Base-by-base conservation (phyloP, 1,140 invertebrate genomes). In the Apis dorsata region DNA sequence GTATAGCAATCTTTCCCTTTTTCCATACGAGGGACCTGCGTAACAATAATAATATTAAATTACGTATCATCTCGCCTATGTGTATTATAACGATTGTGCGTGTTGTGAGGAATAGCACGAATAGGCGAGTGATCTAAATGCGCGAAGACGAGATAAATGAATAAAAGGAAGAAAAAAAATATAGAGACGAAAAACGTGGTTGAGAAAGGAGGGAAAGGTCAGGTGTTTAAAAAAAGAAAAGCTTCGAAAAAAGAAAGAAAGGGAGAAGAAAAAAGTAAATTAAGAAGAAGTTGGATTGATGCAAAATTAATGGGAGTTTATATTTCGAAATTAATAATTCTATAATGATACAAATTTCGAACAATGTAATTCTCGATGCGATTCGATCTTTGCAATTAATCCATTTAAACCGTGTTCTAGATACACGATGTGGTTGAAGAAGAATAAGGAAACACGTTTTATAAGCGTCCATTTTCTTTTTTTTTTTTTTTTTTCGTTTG, bases 31-130 rank as follows among this genome's bases (percentile, higher is more conserved):
- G 63, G 77, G 51, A 74, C 70, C 69, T 70, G 72, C 86, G 60
- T 66, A 63, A 44, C 5, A 44, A 44, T 44, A 34, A 34, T 34
- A 44, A 44, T 7, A 44, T 44, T 44, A 44, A 44, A 5, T 44
- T 28, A 63, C 15, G 62, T 15, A 63, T 63, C 34, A 63, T 63
- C 62, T 63, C 62, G 62, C 62, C 62, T 63, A 63, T 63, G 28
- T 63, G 62, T 91, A 90, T 90, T 85, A 91, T 91, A 91, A 86
- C 83, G 86, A 80, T 88, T 83, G 87, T 89, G 86, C 76, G 77
- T 72, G 66, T 78, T 66, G 73, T 7, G 34, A 7, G 0, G 34
- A 7, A 62, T 51, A 34, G 57, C 55, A 55, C 53, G 72, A 88
- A 24, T 24, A 44, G 8, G 66, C 72, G 79, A 24, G 28, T n/a